Base-by-base conservation (phyloP, 2,888 invertebrate species). In the Thecophora atra region DNA sequence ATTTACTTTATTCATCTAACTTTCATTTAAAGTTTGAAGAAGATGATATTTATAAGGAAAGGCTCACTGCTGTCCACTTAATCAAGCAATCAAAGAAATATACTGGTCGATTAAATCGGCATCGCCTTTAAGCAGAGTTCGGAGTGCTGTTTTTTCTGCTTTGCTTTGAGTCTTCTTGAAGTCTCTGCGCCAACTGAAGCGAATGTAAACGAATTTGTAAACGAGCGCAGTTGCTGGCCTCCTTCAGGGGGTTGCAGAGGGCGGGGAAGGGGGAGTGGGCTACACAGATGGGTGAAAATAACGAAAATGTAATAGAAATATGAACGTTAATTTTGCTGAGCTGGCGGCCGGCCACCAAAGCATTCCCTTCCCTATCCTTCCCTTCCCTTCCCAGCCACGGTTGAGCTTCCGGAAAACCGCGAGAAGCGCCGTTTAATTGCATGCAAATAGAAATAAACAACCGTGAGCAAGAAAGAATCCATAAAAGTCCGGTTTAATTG, bases 161-260 rank as follows among this genome's bases (percentile, higher is more conserved):
- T 30, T 30, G 21, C n/a, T 37, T 63, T 19, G 63, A 21, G 21
- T 37, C 42, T n/a, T 60, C n/a, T 60, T 60, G 28, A n/a, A 6
- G 28, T 60, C 24, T 58, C n/a, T 15, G 68, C 44, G 68, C 68
- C 58, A 69, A 69, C 15, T 69, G 42, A 58, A 69, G 68, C 68
- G 47, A 42, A 69, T 13, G 37, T 69, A 69, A 69, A 58, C 58
- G 68, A 58, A 21, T 60, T 69, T 58, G 26, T 69, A 58, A 69
- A 60, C 47, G 58, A 66, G 52, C 28, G 66, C 52, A 52, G 13
- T 52, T 24, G 13, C 21, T 63, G 37, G 42, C 19, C 63, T 42
- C 13, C 37, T 28, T 30, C 30, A n/a, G n/a, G n/a, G n/a, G n/a
- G n/a, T n/a, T 28, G 8, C 30, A n/a, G 2, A 21, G 42, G 13